These are phyloP conservation scores for Antennarius maculatus DNA, from an alignment of 2,797 vertebrate genomes.

Conservation along the genomic window DNA sequence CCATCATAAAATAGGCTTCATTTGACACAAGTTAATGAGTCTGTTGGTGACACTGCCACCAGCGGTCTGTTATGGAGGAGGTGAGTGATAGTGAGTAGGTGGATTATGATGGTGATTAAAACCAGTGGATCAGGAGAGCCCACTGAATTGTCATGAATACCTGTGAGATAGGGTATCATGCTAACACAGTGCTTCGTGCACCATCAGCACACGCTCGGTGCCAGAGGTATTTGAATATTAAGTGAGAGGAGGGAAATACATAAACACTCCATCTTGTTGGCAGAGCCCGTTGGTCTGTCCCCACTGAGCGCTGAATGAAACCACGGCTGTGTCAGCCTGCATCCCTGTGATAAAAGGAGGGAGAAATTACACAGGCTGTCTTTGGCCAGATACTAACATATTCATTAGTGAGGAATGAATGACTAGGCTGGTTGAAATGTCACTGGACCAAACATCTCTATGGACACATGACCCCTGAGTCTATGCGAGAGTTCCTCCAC, in stretches of 20 bases:
- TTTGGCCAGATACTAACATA: slow-evolving; percentile 67
- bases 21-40: slow-evolving; percentile 59
- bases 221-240: slow-evolving; percentile 70
- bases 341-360: slow-evolving; percentile 79
- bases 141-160: slow-evolving; percentile 62
- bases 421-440: slow-evolving; percentile 75
- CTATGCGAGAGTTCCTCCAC: slow-evolving; percentile 13
- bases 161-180: slow-evolving; percentile 47
- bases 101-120: slow-evolving; percentile 67
- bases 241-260: slow-evolving; percentile 61
- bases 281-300: slow-evolving; percentile 68
- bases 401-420: slow-evolving; percentile 79
- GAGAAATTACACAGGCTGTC: slow-evolving; percentile 65
- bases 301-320: slow-evolving; percentile 63
- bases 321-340: slow-evolving; percentile 75
- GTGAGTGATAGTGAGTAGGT: slow-evolving; percentile 52
- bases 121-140: slow-evolving; percentile 61
- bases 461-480: slow-evolving; percentile 70
- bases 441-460: slow-evolving; percentile 66
- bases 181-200: slow-evolving; percentile 16
- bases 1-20: slow-evolving; percentile 60
- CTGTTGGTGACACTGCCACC: slow-evolving; percentile 40
- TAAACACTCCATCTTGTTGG: slow-evolving; percentile 74
- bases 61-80: slow-evolving; percentile 45
- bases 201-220: slow-evolving; percentile 16